Base-by-base conservation (phyloP, 1,140 invertebrate genomes). In the Subanguina moxae region DNA sequence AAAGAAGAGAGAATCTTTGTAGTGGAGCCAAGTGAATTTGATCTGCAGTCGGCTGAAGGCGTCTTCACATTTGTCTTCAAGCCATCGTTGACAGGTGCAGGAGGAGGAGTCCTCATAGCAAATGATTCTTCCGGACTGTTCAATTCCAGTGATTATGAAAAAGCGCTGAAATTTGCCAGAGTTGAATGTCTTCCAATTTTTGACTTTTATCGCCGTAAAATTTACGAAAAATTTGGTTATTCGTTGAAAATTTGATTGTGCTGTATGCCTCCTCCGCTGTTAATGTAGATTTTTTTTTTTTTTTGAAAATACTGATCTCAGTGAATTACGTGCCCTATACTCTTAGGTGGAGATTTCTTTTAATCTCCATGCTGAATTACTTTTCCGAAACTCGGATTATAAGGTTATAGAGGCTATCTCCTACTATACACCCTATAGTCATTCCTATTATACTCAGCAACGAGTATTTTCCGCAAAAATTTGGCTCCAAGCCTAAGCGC, bases 181-280 rank as follows among this genome's bases (percentile, higher is more conserved):
- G 23, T 25, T 3, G 23, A 45, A 13, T 75, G 57, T 45, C 45
- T 73, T 17, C 7, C 23, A 13, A 23, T 70, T 9, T 70, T 74
- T 64, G 72, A 73, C 45, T 67, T 75, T 28, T 62, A 76, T 52
- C 72, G 72, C 15, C 45, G 62, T 38, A 19, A 70, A 70, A 76
- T 73, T 9, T 61, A 57, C 13, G 30, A 75, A 42, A 73, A 73
- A 68, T 69, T 73, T 52, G 56, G 28, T 19, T 21, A 43, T 43
- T 30, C 27, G 8, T 61, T 61, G 58, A 61, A 32, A 30, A 61
- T 3, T 38, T 38, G 11, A 38, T 38, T 38, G 32, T 38, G 11
- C 32, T 38, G n/a, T n/a, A n/a, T n/a, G n/a, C n/a, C 11, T 38
- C 32, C 11, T 11, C 11, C 3, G 32, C n/a, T n/a, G n/a, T n/a